Percentiles rank a stretch among this genome's conserved stretches.
Evolutionary conservation across 23 tunicate species (phyloP).

Genomic region (Diplosoma virens): DNA sequence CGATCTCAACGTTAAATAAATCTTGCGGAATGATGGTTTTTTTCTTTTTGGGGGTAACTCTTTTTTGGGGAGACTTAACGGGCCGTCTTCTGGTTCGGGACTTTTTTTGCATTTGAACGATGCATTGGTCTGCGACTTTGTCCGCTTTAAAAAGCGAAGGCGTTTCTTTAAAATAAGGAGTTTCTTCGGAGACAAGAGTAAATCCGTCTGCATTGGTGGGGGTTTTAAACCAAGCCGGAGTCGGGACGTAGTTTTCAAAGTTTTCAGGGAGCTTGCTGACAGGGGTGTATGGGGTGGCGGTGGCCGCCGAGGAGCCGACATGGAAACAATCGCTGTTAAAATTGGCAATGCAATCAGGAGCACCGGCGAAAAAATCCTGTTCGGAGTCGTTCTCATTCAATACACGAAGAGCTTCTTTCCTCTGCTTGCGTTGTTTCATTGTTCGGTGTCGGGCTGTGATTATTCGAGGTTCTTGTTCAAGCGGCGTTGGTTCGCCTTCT

Average conservation of each 20-base stretch:
- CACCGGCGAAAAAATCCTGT: too few species aligned
- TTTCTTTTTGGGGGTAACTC: background rate
- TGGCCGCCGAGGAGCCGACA: background rate
- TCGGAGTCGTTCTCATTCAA: background rate
- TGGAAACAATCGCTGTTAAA: background rate
- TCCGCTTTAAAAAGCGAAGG: background rate
- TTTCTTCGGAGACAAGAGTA: too few species aligned
- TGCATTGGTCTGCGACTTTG: conserved; percentile 2
- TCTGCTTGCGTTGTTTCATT: conserved; percentile 39
- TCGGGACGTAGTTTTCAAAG: background rate
- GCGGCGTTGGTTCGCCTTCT: too few species aligned
- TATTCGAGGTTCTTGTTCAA: too few species aligned
- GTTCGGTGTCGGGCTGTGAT: conserved; percentile 32
- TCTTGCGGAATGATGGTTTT: background rate
- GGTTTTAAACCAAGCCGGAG: conserved; percentile 21
- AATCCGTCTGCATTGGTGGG: background rate
- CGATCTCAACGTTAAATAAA: conserved; percentile 1
- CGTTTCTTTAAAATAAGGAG: background rate
- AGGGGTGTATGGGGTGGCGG: conserved; percentile 6
- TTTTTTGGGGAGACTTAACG: background rate
- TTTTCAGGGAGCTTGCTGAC: conserved; percentile 11
- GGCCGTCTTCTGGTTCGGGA: background rate
- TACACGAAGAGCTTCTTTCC: background rate
- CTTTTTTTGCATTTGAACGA: conserved; percentile 10
- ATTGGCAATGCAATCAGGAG: background rate